Evolutionary conservation across 2,888 invertebrate genomes (phyloP).

Genomic region (Cryptops parisi): DNA sequence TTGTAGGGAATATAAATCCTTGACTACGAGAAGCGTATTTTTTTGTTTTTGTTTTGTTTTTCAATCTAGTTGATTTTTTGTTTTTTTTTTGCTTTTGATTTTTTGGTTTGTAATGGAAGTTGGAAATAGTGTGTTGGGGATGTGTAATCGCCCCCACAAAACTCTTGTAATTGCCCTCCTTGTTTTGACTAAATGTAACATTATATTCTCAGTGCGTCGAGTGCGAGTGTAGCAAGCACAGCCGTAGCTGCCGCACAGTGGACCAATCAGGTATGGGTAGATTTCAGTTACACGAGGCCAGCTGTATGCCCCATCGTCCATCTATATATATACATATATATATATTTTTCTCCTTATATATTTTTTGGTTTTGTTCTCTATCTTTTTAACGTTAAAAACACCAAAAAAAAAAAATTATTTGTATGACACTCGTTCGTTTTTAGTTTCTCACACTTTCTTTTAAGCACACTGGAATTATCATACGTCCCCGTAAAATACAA

Average conservation of each 20-base stretch:
- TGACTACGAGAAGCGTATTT: too few species aligned
- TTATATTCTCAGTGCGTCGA: slow-evolving; percentile 20
- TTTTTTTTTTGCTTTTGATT: slow-evolving; percentile 15
- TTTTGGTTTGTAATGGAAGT: slow-evolving; percentile 7
- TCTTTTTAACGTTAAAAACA: neutral
- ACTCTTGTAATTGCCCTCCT: too few species aligned
- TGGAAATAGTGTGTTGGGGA: too few species aligned
- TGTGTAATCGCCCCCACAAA: too few species aligned
- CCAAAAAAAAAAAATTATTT: too few species aligned
- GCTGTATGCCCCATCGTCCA: neutral
- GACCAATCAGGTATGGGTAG: slow-evolving; percentile 28
- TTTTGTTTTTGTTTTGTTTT: too few species aligned
- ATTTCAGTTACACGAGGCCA: neutral
- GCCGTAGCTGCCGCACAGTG: slow-evolving; percentile 36
- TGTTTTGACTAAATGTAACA: slow-evolving; percentile 19
- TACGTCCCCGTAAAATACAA: too few species aligned
- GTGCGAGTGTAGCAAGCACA: slow-evolving; percentile 24
- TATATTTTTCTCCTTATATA: neutral
- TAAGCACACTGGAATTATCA: too few species aligned
- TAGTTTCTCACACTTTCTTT: too few species aligned
- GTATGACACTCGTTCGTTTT: too few species aligned
- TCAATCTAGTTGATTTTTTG: too few species aligned
- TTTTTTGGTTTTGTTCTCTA: neutral
- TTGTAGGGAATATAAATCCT: too few species aligned
- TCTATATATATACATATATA: neutral